These are phyloP conservation scores for Trichogramma dendrolimi DNA, from an alignment of 2,888 invertebrate species.

Conservation along the genomic window DNA sequence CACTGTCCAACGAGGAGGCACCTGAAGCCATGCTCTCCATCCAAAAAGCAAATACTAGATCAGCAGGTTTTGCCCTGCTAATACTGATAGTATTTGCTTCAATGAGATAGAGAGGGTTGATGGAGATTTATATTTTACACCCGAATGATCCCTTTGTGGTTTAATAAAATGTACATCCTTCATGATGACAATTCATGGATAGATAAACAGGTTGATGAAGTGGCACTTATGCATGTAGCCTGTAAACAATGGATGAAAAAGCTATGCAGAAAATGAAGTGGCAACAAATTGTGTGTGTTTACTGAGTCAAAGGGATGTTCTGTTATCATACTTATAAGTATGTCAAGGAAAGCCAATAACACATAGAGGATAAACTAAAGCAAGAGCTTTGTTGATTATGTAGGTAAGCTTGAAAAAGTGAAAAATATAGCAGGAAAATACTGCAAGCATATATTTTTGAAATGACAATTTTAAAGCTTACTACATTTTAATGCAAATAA, in stretches of 20 bases:
- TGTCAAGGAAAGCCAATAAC: slow-evolving; percentile 27
- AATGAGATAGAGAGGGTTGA: not conserved
- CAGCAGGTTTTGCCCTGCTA: not conserved
- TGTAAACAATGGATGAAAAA: slow-evolving; percentile 18
- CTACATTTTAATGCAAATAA: slow-evolving; percentile 1
- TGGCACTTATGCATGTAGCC: slow-evolving; percentile 6
- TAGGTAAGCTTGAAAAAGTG: slow-evolving; percentile 5
- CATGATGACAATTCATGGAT: slow-evolving; percentile 43
- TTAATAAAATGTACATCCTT: slow-evolving; percentile 42
- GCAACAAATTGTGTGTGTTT: slow-evolving; percentile 5
- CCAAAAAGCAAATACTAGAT: slow-evolving; percentile 8
- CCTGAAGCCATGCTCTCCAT: slow-evolving; percentile 68
- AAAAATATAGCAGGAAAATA: slow-evolving; percentile 14
- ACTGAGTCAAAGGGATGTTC: not conserved
- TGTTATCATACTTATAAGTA: slow-evolving; percentile 6
- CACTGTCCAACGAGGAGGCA: slow-evolving; percentile 73
- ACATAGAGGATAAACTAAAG: slow-evolving; percentile 11
- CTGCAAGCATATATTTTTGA: slow-evolving; percentile 10
- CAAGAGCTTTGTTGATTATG: not conserved
- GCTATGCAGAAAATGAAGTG: slow-evolving; percentile 16
- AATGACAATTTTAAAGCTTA: slow-evolving; percentile 12
- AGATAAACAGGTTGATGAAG: slow-evolving; percentile 25
- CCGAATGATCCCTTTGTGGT: slow-evolving; percentile 45
- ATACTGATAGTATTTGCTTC: no score
- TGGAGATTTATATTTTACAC: slow-evolving; percentile 41